These are phyloP conservation scores for Mastigias papua DNA, from an alignment of 30 jellyfish, hydroid and myxozoan genomes.

Conservation along the genomic window DNA sequence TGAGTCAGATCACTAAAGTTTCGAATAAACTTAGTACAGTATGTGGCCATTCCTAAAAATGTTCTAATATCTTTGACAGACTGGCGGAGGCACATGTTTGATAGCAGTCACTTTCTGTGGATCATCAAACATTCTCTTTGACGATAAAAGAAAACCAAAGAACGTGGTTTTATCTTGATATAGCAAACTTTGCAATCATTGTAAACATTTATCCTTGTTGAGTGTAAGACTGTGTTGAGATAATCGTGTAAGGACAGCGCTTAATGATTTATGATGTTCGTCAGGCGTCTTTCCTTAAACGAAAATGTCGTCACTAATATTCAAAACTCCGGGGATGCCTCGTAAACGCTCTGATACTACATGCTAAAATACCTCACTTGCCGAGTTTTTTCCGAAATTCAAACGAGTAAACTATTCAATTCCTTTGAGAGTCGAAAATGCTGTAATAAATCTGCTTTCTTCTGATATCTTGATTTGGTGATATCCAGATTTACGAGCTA, in stretches of 20 bases:
- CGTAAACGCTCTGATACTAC: background rate
- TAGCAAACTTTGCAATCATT: slow-evolving; percentile 5
- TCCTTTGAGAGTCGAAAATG: too few relatives aligned
- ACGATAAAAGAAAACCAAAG: slow-evolving; percentile 31
- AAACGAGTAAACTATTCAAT: too few relatives aligned
- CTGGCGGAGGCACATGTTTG: background rate
- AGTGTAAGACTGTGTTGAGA: background rate
- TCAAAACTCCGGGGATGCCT: background rate
- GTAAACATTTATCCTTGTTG: slow-evolving; percentile 29
- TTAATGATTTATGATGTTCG: background rate
- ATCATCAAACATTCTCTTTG: slow-evolving; percentile 4
- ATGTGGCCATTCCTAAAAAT: background rate
- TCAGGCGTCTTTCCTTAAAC: background rate
- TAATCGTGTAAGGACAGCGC: slow-evolving; percentile 4
- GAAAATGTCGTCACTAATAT: background rate
- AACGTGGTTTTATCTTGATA: slow-evolving; percentile 4
- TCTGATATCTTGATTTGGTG: too few relatives aligned
- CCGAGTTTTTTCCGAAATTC: too few relatives aligned
- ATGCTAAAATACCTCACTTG: background rate
- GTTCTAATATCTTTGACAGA: background rate
- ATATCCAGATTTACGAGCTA: too few relatives aligned
- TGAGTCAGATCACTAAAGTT: slow-evolving; percentile 15
- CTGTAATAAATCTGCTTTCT: too few relatives aligned
- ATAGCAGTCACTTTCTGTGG: slow-evolving; percentile 34
- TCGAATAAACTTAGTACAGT: slow-evolving; percentile 38